Percentiles rank a stretch among this genome's conserved stretches.
phyloP scores from a whole-genome alignment of 1,140 invertebrate species.

The Drosophila saltans region DNA sequence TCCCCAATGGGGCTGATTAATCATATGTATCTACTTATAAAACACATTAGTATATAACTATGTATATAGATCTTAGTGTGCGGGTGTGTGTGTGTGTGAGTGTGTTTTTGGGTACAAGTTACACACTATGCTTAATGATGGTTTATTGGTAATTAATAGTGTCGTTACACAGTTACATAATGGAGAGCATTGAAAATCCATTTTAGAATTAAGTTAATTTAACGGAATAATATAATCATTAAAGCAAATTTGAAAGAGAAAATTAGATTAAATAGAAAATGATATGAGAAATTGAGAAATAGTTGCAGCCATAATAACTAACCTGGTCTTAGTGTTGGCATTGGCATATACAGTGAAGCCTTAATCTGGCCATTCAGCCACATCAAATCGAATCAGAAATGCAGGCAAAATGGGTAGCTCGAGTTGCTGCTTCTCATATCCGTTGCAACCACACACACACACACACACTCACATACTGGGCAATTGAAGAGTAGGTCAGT shows the following conservation, averaged over 20 bases:
- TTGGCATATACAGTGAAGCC: slow-evolving; percentile 10
- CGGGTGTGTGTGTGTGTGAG: slow-evolving; percentile 6
- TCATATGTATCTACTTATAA: slow-evolving; percentile 25
- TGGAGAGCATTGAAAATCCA: slow-evolving; percentile 2
- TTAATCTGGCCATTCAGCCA: slow-evolving; percentile 49
- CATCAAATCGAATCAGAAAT: slow-evolving; percentile 59
- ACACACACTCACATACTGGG: not conserved
- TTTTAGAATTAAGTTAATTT: not conserved
- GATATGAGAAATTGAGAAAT: not conserved
- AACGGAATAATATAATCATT: too few species aligned
- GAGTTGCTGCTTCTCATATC: slow-evolving; percentile 41
- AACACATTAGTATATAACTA: not conserved
- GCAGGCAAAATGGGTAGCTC: slow-evolving; percentile 34
- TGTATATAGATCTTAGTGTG: not conserved
- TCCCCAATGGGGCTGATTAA: slow-evolving; percentile 15
- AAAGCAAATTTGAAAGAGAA: not conserved
- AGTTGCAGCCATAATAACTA: not conserved
- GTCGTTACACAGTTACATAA: too few species aligned
- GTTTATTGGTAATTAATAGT: slow-evolving; percentile 25
- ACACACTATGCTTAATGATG: slow-evolving; percentile 4
- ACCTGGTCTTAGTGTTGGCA: not conserved
- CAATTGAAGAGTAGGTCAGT: slow-evolving; percentile 43
- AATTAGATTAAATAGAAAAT: not conserved
- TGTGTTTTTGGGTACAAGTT: not conserved
- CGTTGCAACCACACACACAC: slow-evolving; percentile 35